A percentile compares a stretch with the other conserved stretches of the same genome.
These are phyloP conservation scores for Hemichromis elongatus DNA, from an alignment of 2,113 vertebrate species.

Conservation along the genomic window DNA sequence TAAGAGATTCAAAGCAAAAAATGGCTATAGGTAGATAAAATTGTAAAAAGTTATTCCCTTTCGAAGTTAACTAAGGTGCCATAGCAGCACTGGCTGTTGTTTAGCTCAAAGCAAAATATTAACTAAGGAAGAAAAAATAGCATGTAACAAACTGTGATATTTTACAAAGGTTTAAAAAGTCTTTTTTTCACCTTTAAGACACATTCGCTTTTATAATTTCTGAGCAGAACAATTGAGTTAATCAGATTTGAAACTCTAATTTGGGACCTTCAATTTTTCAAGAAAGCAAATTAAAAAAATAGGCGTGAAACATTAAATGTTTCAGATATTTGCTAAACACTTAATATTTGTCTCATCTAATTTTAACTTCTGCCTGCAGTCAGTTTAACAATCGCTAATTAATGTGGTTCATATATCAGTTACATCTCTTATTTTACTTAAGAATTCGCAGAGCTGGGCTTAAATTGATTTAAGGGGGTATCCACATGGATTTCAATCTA, in stretches of 20 bases:
- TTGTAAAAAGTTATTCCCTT: neutral
- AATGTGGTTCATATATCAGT: neutral
- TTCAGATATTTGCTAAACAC: neutral
- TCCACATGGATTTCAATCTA: neutral
- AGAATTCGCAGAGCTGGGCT: rapidly evolving
- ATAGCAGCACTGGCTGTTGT: neutral
- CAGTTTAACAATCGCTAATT: neutral
- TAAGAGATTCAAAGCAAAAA: neutral
- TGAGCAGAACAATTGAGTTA: neutral
- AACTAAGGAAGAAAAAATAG: neutral
- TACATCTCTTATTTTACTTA: neutral
- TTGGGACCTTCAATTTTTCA: neutral
- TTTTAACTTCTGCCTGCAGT: neutral
- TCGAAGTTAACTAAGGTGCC: neutral
- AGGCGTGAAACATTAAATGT: neutral
- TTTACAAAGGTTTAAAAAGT: neutral
- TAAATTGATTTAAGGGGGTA: neutral
- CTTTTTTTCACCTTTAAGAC: rapidly evolving
- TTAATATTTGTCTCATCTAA: neutral
- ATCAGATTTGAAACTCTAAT: neutral
- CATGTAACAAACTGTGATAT: neutral
- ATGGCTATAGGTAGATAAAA: neutral
- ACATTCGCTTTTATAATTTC: neutral
- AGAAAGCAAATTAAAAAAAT: neutral
- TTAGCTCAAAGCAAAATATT: neutral